Conservation (phyloP, 2,113 vertebrate genomes). For the Melanerpes aurifrons region DNA sequence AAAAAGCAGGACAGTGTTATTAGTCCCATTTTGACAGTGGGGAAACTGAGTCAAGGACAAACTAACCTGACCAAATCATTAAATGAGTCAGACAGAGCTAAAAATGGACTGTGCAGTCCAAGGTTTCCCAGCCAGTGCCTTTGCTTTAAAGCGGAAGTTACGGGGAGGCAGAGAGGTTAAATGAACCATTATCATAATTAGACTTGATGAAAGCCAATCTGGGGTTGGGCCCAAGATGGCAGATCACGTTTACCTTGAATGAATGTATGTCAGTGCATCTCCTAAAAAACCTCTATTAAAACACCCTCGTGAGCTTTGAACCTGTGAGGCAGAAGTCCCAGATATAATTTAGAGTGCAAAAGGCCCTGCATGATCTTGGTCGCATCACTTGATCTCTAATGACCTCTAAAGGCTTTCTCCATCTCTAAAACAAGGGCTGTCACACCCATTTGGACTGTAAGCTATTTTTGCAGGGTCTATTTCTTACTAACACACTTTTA, state of each 20-base stretch:
- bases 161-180: constrained; percentile 65
- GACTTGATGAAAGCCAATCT: constrained; percentile 66
- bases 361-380: constrained; percentile 31
- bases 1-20: constrained; percentile 55
- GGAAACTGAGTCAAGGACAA: constrained; percentile 73
- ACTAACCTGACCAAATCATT: constrained; percentile 61
- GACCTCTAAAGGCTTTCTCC: constrained; percentile 24
- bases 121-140: constrained; percentile 58
- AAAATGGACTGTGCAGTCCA: constrained; percentile 59
- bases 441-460: background rate
- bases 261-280: constrained; percentile 30
- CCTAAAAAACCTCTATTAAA: constrained; percentile 51
- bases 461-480: constrained; percentile 19
- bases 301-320: constrained; percentile 29
- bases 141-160: constrained; percentile 52
- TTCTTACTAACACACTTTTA: constrained; percentile 31
- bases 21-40: constrained; percentile 51
- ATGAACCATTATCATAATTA: constrained; percentile 70
- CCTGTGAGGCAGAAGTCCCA: constrained; percentile 2
- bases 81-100: constrained; percentile 61
- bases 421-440: constrained; percentile 35
- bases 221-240: constrained; percentile 63
- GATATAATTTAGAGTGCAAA: constrained; percentile 40
- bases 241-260: constrained; percentile 62
- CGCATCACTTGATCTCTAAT: constrained; percentile 40